Percentiles rank a stretch among this genome's conserved stretches.
These are phyloP conservation scores for Rhabdomys pumilio DNA, from an alignment of 2,797 vertebrate genomes.

Conservation along the genomic window DNA sequence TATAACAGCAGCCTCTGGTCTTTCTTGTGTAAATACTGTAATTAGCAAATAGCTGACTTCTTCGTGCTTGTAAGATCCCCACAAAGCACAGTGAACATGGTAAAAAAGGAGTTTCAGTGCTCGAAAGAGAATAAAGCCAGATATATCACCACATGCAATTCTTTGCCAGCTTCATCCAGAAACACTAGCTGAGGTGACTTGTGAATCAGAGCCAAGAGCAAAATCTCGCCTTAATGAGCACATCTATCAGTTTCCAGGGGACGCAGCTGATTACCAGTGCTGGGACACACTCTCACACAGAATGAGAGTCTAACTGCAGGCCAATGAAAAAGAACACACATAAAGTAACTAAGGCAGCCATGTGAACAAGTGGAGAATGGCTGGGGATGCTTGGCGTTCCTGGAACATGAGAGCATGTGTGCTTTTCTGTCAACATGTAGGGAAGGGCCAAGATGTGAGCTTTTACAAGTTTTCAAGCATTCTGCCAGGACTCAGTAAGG, in stretches of 20 bases:
- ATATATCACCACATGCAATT: slow-evolving; percentile 34
- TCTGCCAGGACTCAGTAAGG: slow-evolving; percentile 73
- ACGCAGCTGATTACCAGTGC: slow-evolving; percentile 68
- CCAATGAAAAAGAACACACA: slow-evolving; percentile 12
- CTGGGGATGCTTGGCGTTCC: neutral
- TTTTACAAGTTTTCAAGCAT: slow-evolving; percentile 64
- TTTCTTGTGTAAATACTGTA: slow-evolving; percentile 79
- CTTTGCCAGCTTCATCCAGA: slow-evolving; percentile 61
- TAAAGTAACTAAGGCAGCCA: slow-evolving; percentile 48
- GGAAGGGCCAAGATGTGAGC: slow-evolving; percentile 70
- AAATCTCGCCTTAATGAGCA: slow-evolving; percentile 74
- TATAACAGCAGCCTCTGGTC: slow-evolving; percentile 70
- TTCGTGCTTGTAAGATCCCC: slow-evolving; percentile 78
- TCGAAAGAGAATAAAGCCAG: slow-evolving; percentile 80
- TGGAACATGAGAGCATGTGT: neutral
- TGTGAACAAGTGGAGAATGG: slow-evolving; percentile 66
- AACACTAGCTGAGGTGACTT: slow-evolving; percentile 56
- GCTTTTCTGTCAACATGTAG: slow-evolving; percentile 57
- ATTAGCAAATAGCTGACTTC: slow-evolving; percentile 83
- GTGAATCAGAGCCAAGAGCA: slow-evolving; percentile 75
- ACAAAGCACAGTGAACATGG: slow-evolving; percentile 79
- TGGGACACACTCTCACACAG: slow-evolving; percentile 61
- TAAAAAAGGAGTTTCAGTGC: slow-evolving; percentile 80
- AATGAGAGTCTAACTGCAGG: slow-evolving; percentile 44
- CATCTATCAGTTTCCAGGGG: slow-evolving; percentile 82